phyloP scores from a whole-genome alignment of 2,113 vertebrate genomes.

The Festucalex cinctus region DNA sequence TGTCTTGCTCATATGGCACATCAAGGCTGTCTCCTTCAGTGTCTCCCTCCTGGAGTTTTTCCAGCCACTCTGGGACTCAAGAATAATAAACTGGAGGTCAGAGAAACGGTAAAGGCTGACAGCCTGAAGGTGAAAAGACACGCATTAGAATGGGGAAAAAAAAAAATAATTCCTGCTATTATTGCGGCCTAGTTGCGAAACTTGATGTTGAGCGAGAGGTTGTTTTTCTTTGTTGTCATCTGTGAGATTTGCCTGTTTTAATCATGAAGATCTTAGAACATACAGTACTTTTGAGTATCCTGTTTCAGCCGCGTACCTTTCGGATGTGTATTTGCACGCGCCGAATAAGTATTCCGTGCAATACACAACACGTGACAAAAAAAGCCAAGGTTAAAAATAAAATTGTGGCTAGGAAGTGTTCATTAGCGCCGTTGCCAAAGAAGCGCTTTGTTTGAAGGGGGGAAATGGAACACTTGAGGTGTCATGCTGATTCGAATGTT shows the following conservation, averaged over 20 bases:
- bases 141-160: constrained; percentile 16
- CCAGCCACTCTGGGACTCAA: constrained; percentile 16
- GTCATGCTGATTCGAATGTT: constrained; percentile 14
- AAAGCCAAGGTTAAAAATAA: constrained; percentile 47
- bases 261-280: constrained; percentile 25
- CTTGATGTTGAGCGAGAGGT: constrained; percentile 9
- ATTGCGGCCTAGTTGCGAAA: neutral
- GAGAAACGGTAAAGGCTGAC: constrained; percentile 10
- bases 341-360: constrained; percentile 18
- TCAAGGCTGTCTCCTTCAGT: constrained; percentile 14
- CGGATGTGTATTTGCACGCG: constrained; percentile 5
- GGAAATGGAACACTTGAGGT: constrained; percentile 14
- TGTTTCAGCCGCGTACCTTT: neutral
- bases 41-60: constrained; percentile 2
- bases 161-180: constrained; percentile 16
- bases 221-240: constrained; percentile 30
- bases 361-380: constrained; percentile 15
- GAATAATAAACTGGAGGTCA: constrained; percentile 45
- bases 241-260: constrained; percentile 24
- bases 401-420: constrained; percentile 9
- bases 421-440: constrained; percentile 25
- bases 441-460: constrained; percentile 4
- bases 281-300: constrained; percentile 19
- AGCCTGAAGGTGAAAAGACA: constrained; percentile 42
- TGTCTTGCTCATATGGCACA: constrained; percentile 30